These are phyloP conservation scores for Pipistrellus pipistrellus DNA, from an alignment of 2,797 vertebrate genomes.

Conservation along the genomic window DNA sequence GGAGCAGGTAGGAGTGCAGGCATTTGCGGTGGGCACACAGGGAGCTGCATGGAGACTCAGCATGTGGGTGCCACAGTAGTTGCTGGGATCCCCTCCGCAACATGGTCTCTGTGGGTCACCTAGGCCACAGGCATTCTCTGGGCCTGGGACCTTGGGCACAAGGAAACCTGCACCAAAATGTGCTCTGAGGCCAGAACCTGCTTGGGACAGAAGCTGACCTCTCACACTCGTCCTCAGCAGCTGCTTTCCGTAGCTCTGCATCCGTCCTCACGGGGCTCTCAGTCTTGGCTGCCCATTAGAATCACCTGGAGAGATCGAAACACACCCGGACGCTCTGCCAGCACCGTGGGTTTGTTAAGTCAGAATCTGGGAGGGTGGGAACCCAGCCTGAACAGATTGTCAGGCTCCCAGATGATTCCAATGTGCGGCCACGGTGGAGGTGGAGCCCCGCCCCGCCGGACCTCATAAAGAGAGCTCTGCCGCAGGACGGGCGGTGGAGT, in stretches of 20 bases:
- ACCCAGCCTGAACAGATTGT: rapidly evolving
- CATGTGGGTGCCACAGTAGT: background rate
- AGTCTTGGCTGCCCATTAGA: background rate
- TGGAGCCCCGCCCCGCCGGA: rapidly evolving
- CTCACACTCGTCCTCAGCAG: background rate
- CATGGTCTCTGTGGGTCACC: background rate
- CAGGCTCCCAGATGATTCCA: background rate
- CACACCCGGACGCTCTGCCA: background rate
- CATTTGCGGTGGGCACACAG: background rate
- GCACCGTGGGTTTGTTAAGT: background rate
- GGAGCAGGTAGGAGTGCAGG: background rate
- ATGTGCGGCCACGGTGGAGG: rapidly evolving
- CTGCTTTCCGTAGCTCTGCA: background rate
- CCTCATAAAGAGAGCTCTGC: no score
- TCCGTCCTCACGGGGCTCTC: background rate
- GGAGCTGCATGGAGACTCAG: background rate
- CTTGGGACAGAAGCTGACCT: background rate
- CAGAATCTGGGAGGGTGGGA: background rate
- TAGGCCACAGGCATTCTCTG: background rate
- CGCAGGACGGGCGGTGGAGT: background rate
- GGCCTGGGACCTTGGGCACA: background rate
- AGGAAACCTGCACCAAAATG: background rate
- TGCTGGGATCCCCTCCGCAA: background rate
- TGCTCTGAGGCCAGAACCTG: background rate
- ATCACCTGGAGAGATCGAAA: background rate